Conservation (phyloP, 2,888 invertebrate species). For the Hydroisotoma schaefferi region DNA sequence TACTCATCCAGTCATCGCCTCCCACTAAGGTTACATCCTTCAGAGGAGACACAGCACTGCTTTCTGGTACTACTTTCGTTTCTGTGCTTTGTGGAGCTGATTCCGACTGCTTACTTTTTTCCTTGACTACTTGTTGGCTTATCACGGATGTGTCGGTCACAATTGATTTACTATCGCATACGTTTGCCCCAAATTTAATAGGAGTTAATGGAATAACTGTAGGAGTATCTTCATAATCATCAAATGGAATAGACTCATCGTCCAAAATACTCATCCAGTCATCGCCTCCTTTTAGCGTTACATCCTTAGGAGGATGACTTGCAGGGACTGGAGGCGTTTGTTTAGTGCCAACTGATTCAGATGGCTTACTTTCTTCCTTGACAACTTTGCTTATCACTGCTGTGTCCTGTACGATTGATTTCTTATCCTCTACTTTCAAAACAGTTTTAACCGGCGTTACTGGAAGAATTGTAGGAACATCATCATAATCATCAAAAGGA, state of each 20-base stretch:
- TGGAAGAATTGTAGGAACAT: background rate
- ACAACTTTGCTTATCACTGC: background rate
- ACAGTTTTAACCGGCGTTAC: background rate
- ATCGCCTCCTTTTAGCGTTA: conserved; percentile 9
- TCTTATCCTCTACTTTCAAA: conserved; percentile 1
- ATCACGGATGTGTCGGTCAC: too few species aligned
- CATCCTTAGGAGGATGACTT: too few species aligned
- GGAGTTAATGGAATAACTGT: too few species aligned
- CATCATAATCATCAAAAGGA: conserved; percentile 29
- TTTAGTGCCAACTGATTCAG: too few species aligned
- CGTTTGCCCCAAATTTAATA: too few species aligned
- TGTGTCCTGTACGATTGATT: background rate
- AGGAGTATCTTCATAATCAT: conserved; percentile 30
- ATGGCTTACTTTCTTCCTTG: background rate
- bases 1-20: conserved; percentile 15
- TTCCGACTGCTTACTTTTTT: background rate
- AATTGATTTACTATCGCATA: too few species aligned
- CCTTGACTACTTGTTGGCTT: too few species aligned
- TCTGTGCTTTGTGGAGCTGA: background rate
- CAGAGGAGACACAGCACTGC: background rate
- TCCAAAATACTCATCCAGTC: conserved; percentile 27
- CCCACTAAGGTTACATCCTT: too few species aligned
- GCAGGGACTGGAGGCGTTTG: too few species aligned
- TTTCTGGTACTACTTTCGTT: background rate
- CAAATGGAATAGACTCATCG: conserved; percentile 28